Evolutionary conservation across 1,140 invertebrate species (phyloP), one percentile per base, ranked within the genome.

Genomic region (Nephila pilipes): DNA sequence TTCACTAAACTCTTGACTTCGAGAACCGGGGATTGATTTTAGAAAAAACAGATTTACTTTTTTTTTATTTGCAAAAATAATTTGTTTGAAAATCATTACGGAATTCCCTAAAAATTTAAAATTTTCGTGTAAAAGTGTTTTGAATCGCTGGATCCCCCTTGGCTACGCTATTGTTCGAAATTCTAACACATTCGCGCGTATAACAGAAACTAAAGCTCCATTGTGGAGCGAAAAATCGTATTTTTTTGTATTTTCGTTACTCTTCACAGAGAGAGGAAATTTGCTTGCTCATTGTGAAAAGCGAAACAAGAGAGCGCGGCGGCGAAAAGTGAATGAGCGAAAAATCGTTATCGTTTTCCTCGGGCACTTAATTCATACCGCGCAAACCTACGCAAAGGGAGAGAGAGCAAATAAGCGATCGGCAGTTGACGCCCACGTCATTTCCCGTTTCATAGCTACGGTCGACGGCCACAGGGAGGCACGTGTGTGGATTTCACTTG

Each of bases 401-500:
- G 25, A n/a, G 63, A 29, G 16, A 32, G 29, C 69, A 75, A 75
- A 75, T 75, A 75, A 75, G n/a, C 69, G 69, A 32, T 75, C 69
- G 69, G n/a, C 63, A 75, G 69, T 29, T 32, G 69, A 75, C 69
- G 69, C 69, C 69, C 29, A 75, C 69, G 69, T 75, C 69, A 75
- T 75, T 75, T 75, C 69, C 65, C 69, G 29, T 32, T 6, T 69
- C 25, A 25, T 29, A 18, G 69, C 69, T 32, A 32, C 69, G 69
- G 69, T 75, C 69, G 69, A 75, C 69, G 69, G 32, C 65, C 69
- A 25, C 16, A 75, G 16, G 29, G 16, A 36, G 69, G 69, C 69
- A 75, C 69, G 69, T 75, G 69, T 75, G 69, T 32, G 14, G 69
- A 75, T 75, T 75, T 32, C 69, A 75, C 69, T 75, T 75, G 69